Base-by-base conservation (phyloP, 2,113 vertebrate species). In the Euleptes europaea region DNA sequence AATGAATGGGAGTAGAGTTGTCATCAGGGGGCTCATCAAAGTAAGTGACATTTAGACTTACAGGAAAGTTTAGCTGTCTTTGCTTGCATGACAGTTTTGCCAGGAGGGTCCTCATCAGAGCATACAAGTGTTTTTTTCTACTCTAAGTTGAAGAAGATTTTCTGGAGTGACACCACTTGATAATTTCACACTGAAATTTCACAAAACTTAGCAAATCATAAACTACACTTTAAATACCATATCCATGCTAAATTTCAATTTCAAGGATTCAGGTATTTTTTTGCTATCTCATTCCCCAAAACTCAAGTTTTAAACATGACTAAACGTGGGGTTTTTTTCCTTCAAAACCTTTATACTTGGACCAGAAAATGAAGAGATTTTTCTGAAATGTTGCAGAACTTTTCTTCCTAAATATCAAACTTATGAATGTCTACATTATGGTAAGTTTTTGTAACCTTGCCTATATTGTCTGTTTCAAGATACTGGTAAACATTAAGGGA, bases 151-250 rank as follows among this genome's bases (percentile, higher is more conserved):
- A 82, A 6, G 0, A 28, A 75, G 70, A 75, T 82, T 81, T 87
- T 67, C 60, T 80, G 42, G 79, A 76, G 54, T 26, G 2, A 14
- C 40, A 28, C 0, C 0, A 54, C 5, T 65, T 51, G 65, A 85
- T 86, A 5, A 72, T 81, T 89, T 89, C 84, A 74, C 31, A 65
- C 84, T 67, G 4, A 78, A 40, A 78, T 78, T 83, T 87, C 40
- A 57, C 33, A 73, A 84, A 88, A 76, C 2, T 76, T 78, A 28
- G 21, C 2, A 66, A 54, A 1, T 9, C 1, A 17, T 71, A 11
- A 57, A 11, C 2, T 70, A 4, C n/a, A 60, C 26, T 80, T 83
- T 69, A 86, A n/a, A 83, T 3, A 47, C 57, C 12, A 86, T 31
- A 3, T 19, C 26, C 33, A 19, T 23, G 0, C 2, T 66, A 83